Conservation (phyloP, 2,113 vertebrate genomes). For the Cinclus cinclus region DNA sequence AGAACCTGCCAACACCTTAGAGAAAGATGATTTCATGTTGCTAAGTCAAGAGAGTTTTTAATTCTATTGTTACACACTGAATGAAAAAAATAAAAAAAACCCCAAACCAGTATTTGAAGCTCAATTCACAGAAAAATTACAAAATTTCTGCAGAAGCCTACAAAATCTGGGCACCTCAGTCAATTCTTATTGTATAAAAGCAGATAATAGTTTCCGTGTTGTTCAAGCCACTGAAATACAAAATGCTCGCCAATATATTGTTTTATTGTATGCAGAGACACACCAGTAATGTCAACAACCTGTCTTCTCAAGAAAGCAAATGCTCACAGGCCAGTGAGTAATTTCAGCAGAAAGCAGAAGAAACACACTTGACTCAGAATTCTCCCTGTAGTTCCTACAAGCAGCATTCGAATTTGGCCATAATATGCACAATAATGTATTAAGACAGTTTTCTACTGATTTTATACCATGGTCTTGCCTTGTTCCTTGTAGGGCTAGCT, state of each 20-base stretch:
- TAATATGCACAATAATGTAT: background rate
- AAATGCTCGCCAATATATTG: background rate
- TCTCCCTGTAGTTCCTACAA: background rate
- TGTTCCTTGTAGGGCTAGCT: background rate
- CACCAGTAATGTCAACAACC: background rate
- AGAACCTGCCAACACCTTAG: background rate
- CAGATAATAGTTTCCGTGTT: background rate
- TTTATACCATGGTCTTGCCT: background rate
- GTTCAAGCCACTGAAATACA: background rate
- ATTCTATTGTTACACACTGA: background rate
- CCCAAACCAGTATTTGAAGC: background rate
- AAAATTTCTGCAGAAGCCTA: background rate
- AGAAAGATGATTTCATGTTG: background rate
- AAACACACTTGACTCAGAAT: background rate
- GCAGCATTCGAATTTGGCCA: background rate
- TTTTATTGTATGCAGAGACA: background rate
- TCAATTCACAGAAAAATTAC: background rate
- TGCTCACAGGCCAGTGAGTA: background rate
- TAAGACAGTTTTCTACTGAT: background rate
- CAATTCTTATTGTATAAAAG: background rate
- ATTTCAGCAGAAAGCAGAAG: background rate
- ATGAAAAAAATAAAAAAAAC: background rate
- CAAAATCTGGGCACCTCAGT: background rate
- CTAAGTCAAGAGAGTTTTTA: background rate
- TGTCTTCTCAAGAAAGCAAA: background rate